Evolutionary conservation across 2,888 invertebrate genomes (phyloP).

Genomic region (Dusona sp.): DNA sequence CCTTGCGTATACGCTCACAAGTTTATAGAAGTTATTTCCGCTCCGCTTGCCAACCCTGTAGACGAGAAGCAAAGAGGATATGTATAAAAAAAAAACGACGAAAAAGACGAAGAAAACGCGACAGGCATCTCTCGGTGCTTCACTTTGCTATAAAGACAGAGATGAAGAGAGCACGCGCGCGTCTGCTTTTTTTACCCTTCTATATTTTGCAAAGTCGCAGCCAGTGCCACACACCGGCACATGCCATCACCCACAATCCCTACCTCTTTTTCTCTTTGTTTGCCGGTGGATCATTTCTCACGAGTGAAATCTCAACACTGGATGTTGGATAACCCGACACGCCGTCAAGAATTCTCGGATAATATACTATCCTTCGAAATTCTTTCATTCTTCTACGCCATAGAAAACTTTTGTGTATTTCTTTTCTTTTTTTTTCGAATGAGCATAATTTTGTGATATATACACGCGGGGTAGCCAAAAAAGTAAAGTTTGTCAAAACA

Average conservation of each 20-base stretch:
- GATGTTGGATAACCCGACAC: conserved; percentile 61
- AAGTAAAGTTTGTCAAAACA: not conserved
- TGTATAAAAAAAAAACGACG: conserved; percentile 22
- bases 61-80: conserved; percentile 40
- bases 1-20: conserved; percentile 8
- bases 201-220: conserved; percentile 54
- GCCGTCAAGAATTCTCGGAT: conserved; percentile 57
- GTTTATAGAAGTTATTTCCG: conserved; percentile 56
- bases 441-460: conserved; percentile 12
- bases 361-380: conserved; percentile 46
- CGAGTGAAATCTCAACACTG: conserved; percentile 59
- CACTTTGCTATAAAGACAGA: conserved; percentile 39
- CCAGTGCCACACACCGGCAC: conserved; percentile 29
- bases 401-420: conserved; percentile 9
- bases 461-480: not conserved
- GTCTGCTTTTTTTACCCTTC: conserved; percentile 23
- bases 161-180: conserved; percentile 22
- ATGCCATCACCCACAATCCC: conserved; percentile 22
- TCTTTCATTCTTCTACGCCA: conserved; percentile 19
- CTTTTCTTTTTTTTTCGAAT: conserved; percentile 6
- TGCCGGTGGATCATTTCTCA: conserved; percentile 60
- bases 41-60: conserved; percentile 71
- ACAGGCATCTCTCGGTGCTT: conserved; percentile 51
- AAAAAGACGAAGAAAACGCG: conserved; percentile 5
- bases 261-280: conserved; percentile 29